Conservation (phyloP, 2,797 vertebrate species). For the Hephaestus fuliginosus region DNA sequence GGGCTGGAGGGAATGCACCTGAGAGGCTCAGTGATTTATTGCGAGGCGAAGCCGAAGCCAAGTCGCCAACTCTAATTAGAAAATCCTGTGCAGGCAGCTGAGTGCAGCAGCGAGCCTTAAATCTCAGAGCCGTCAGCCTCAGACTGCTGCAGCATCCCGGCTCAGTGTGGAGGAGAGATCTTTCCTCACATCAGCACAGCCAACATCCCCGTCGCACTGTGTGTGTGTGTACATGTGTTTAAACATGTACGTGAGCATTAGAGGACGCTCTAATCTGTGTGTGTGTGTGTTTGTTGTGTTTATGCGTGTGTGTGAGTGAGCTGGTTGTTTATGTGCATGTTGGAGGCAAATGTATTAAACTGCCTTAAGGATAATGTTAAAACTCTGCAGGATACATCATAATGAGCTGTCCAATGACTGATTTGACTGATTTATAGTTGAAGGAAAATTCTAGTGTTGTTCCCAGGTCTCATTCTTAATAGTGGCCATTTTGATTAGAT, state of each 20-base stretch:
- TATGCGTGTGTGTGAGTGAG: neutral
- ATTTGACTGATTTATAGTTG: too few relatives aligned
- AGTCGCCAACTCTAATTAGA: conserved; percentile 88
- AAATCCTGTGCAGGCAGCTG: conserved; percentile 85
- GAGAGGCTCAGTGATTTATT: conserved; percentile 87
- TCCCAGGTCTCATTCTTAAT: too few relatives aligned
- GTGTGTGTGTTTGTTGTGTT: neutral
- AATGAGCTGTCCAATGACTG: too few relatives aligned
- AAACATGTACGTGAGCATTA: neutral
- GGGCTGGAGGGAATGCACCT: conserved; percentile 80
- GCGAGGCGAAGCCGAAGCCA: conserved; percentile 80
- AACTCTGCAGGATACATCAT: too few relatives aligned
- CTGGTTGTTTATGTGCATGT: too few relatives aligned
- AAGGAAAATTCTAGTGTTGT: too few relatives aligned
- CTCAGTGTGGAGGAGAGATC: conserved; percentile 48
- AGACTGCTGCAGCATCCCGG: conserved; percentile 73
- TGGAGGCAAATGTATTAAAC: neutral
- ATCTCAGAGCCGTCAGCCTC: conserved; percentile 76
- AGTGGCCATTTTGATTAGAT: too few relatives aligned
- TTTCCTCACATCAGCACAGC: conserved; percentile 12
- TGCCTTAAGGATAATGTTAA: neutral
- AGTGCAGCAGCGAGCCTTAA: conserved; percentile 82
- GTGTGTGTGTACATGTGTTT: neutral
- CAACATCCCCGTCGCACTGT: neutral
- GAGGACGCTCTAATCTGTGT: neutral